These are phyloP conservation scores for Chlorodrepanis virens DNA, from an alignment of 2,113 vertebrate species.

Conservation along the genomic window DNA sequence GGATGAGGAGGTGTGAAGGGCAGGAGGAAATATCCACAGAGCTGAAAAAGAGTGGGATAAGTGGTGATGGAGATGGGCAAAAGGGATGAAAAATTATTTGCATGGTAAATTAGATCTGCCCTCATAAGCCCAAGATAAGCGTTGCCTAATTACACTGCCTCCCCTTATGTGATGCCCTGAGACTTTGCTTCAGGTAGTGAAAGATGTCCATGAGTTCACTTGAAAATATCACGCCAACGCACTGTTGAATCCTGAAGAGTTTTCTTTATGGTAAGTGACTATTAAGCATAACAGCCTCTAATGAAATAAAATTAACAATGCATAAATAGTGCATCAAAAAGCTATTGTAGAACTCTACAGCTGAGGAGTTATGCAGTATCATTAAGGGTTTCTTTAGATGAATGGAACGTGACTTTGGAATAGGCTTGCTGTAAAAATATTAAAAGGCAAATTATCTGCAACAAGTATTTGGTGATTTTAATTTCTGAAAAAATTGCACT, in stretches of 20 bases:
- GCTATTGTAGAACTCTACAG: not conserved
- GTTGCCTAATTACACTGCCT: not conserved
- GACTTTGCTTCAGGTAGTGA: not conserved
- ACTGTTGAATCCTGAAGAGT: not conserved
- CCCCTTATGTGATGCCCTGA: accelerated
- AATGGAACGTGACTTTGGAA: not conserved
- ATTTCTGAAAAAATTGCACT: not conserved
- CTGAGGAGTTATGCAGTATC: not conserved
- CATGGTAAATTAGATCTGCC: not conserved
- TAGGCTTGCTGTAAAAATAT: not conserved
- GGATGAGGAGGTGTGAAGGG: not conserved
- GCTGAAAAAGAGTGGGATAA: not conserved
- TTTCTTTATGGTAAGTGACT: not conserved
- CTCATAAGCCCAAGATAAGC: not conserved
- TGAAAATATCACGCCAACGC: not conserved
- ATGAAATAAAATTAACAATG: not conserved
- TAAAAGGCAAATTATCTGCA: not conserved
- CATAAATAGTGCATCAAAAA: not conserved
- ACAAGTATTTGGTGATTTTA: not conserved
- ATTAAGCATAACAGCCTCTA: not conserved
- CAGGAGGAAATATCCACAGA: not conserved
- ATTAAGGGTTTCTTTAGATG: not conserved
- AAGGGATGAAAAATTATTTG: not conserved
- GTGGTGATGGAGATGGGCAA: not conserved
- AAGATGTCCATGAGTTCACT: not conserved